Evolutionary conservation across 2,113 vertebrate genomes (phyloP), one percentile per base, ranked within the genome.

Genomic region (Lonchura striata): DNA sequence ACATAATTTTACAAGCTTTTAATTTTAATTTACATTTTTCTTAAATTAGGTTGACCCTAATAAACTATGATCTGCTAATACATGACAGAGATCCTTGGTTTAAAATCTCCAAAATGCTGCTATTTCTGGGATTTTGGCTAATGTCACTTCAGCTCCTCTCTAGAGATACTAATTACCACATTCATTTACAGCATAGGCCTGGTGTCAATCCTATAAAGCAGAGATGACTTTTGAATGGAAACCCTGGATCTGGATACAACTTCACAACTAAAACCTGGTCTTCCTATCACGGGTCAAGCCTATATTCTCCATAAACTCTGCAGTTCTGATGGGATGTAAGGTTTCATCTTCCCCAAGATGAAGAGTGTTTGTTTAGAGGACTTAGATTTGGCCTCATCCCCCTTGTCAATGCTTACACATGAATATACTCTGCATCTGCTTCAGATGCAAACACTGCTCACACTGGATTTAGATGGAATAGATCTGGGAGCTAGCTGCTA

Each of bases 1-100:
- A 98, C 98, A 98, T 97, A 97, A 98, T 98, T 98, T 98, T 98
- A 98, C 98, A 98, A 97, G 97, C 97, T 97, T 97, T 98, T 89
- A 94, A 95, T 98, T 98, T 98, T 98, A 98, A 98, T 98, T 98
- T 98, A 98, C 98, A 98, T 96, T 98, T 98, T 94, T 98, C 92
- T 98, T 98, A 98, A 98, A 98, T 98, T 98, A 98, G 39, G 90
- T 97, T 97, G 84, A 95, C 92, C 97, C 96, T 97, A 49, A 96
- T 96, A 97, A 98, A 97, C 97, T 97, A 97, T 92, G 92, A 82
- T 95, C 96, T 94, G 90, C 96, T 98, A 97, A 97, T 97, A 97
- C 94, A 96, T 86, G 96, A 97, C 87, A 98, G 96, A 98, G 94
- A 97, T 85, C 95, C 95, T 98, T 96, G 93, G 93, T 90, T 96